Base-by-base conservation (phyloP, 1,140 invertebrate genomes). In the Drosophila navojoa region DNA sequence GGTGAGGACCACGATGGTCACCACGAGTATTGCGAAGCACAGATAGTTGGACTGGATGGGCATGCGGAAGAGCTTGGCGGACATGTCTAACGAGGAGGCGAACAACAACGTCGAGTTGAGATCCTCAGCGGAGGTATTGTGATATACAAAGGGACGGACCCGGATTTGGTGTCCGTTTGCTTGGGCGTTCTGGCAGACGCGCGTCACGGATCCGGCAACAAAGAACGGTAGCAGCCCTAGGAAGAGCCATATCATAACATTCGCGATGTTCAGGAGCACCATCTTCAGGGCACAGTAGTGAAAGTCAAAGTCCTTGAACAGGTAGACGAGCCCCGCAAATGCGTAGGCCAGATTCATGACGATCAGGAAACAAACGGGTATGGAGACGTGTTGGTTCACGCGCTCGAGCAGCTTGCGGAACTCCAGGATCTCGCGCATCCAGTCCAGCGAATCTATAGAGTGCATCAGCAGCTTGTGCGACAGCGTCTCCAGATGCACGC, bases 391-490 rank as follows among this genome's bases (percentile, higher is more conserved):
- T 59, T 95, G 93, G 87, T 97, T 97, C 7, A 96, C 93, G 72
- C 96, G 96, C 69, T 94, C 94, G 19, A 97, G 81, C 15, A 96
- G 90, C 81, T 96, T 96, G 60, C 94, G 95, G 74, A 96, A 96
- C 80, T 96, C 96, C 5, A 94, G 93, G 49, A 97, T 94, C 92
- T 96, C 96, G 79, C 95, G 94, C 94, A 97, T 96, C 95, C 96
- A 96, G 73, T 96, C 95, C 11, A 95, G 90, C 0, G 95, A 93
- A 32, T 95, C 93, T 19, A 96, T 94, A 40, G 94, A 94, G 79
- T 95, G 94, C 85, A 96, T 95, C 9, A 96, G 90, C 44, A 97
- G 81, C 74, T 96, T 95, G 45, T 95, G 94, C 71, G 94, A 94
- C 10, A 97, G 87, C 77, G 95, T 95, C 70, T 94, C 93, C 9